Evolutionary conservation across 2,888 invertebrate species (phyloP).

Genomic region (Heliconius erato): DNA sequence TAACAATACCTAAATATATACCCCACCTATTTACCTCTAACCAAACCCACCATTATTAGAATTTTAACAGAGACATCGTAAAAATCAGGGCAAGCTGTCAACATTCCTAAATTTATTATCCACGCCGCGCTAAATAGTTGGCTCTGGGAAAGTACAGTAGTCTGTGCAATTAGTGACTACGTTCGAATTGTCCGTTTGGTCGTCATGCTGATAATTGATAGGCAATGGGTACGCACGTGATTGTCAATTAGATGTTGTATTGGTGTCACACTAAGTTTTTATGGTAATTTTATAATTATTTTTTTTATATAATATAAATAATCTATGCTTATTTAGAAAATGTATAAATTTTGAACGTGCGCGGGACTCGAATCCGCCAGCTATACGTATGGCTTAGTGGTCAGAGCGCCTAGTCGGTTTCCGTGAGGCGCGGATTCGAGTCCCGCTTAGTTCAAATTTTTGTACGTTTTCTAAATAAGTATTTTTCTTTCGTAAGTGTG

Average conservation of each 20-base stretch:
- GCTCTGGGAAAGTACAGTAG: conserved; percentile 68
- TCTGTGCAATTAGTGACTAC: conserved; percentile 76
- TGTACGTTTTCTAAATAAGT: too few relatives aligned
- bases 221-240: conserved; percentile 72
- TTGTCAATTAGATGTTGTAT: conserved; percentile 51
- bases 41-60: conserved; percentile 8
- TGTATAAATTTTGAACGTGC: too few relatives aligned
- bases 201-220: conserved; percentile 79
- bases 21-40: not conserved
- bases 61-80: conserved; percentile 30
- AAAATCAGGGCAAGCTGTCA: conserved; percentile 53
- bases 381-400: too few relatives aligned
- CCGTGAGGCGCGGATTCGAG: too few relatives aligned
- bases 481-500: too few relatives aligned
- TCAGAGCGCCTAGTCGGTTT: too few relatives aligned
- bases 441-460: too few relatives aligned
- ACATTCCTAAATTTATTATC: conserved; percentile 66
- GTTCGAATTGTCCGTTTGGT: conserved; percentile 68
- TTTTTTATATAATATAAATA: too few relatives aligned
- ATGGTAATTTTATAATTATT: not conserved
- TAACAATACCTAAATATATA: not conserved
- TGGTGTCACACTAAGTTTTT: conserved; percentile 43
- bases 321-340: too few relatives aligned
- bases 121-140: conserved; percentile 60
- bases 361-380: too few relatives aligned